Base-by-base conservation (phyloP, 2,113 vertebrate species). In the Hippocampus barbouri region DNA sequence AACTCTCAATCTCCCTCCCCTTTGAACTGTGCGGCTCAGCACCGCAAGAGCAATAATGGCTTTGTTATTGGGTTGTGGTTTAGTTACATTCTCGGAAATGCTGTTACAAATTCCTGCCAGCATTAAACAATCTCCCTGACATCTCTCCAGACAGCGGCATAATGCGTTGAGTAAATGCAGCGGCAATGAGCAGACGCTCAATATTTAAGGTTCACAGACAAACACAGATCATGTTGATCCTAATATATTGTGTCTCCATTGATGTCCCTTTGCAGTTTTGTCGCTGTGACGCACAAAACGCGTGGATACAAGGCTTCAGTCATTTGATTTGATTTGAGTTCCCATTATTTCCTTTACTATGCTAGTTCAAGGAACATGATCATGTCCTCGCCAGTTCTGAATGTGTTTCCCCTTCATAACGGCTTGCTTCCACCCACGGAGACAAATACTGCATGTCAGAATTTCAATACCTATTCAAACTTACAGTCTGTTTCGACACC, bases 41-140 rank as follows among this genome's bases (percentile, higher is more conserved):
- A 25, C 78, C 77, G 77, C 81, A 80, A 75, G 73, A 73, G 75
- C 85, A 76, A 73, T 88, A 87, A 87, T 87, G 79, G 87, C 74
- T 87, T 77, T 85, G 74, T 86, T 88, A 89, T 88, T 88, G 76
- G 80, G 81, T 88, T 87, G 83, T 73, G 78, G 80, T 86, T 83
- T 82, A 76, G 85, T 87, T 89, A 88, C 84, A 87, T 66, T 75
- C 72, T 68, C 70, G 62, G 74, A 87, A 86, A 87, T 81, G 77
- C 75, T 82, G 78, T 87, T 86, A 86, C 79, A 83, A 70, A 70
- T 78, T 82, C 72, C 78, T 74, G 81, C 82, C 71, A 76, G 43
- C 64, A 15, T 66, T 47, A 18, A 66, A 66, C 64, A 47, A 66
- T 66, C n/a, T 27, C 64, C 23, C 6, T 47, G 41, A 43, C 64